Percentiles rank a stretch among this genome's conserved stretches.
phyloP scores from a whole-genome alignment of 2,113 vertebrate species.

The Amphiprion percula region DNA sequence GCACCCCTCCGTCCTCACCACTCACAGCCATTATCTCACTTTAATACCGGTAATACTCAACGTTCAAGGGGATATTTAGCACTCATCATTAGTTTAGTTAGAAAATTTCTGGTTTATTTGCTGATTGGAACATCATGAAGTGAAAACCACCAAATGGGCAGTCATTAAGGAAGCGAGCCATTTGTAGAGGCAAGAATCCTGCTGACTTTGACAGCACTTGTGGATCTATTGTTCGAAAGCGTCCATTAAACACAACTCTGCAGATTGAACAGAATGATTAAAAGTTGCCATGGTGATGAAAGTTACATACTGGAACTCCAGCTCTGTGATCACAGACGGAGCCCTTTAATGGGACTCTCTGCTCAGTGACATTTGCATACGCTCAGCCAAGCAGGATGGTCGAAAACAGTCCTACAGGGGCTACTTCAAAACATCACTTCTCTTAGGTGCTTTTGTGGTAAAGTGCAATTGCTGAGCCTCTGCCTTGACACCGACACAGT shows the following conservation, averaged over 20 bases:
- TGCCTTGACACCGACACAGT: conserved; percentile 28
- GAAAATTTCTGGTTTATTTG: conserved; percentile 64
- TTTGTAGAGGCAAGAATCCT: conserved; percentile 50
- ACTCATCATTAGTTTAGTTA: conserved; percentile 53
- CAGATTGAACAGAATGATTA: conserved; percentile 44
- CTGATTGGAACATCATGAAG: conserved; percentile 63
- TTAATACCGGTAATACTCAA: conserved; percentile 16
- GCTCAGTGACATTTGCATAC: conserved; percentile 43
- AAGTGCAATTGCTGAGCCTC: conserved; percentile 41
- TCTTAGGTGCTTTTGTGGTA: conserved; percentile 27
- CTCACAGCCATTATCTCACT: conserved; percentile 22
- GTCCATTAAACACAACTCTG: conserved; percentile 38
- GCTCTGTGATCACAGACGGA: conserved; percentile 16
- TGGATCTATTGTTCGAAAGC: conserved; percentile 67
- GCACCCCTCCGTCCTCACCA: conserved; percentile 2
- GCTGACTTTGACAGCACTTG: conserved; percentile 64
- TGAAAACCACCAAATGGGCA: conserved; percentile 62
- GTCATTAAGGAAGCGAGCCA: conserved; percentile 61
- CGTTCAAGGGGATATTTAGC: conserved; percentile 41
- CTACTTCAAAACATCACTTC: conserved; percentile 18
- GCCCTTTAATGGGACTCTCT: conserved; percentile 38
- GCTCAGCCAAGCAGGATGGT: conserved; percentile 28
- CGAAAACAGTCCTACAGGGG: conserved; percentile 10
- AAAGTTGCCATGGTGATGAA: conserved; percentile 44
- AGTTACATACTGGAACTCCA: neutral